Evolutionary conservation across 2,888 invertebrate genomes (phyloP).

Genomic region (Ptychoptera contaminata): DNA sequence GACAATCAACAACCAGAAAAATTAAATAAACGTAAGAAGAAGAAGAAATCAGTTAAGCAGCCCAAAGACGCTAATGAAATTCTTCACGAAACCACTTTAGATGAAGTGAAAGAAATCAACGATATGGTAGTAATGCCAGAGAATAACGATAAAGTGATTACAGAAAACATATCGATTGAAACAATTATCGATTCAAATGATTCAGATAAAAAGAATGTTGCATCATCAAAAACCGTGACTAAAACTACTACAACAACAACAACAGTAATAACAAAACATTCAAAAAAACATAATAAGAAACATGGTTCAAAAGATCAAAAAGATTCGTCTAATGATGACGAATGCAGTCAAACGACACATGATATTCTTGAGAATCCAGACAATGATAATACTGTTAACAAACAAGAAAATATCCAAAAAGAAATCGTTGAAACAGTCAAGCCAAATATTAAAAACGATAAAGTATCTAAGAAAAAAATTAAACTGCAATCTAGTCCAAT

Average conservation of each 20-base stretch:
- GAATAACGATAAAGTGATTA: neutral
- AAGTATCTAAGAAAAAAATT: too few relatives aligned
- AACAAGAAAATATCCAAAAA: too few relatives aligned
- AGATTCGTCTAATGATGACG: too few relatives aligned
- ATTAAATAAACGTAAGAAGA: too few relatives aligned
- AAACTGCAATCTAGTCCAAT: too few relatives aligned
- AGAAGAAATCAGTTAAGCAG: neutral
- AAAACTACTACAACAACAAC: slow-evolving; percentile 8
- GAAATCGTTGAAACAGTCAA: too few relatives aligned
- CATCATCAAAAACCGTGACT: slow-evolving; percentile 6
- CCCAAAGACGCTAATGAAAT: neutral
- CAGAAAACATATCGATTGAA: neutral
- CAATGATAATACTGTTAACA: too few relatives aligned
- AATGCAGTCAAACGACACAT: too few relatives aligned
- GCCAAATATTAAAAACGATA: too few relatives aligned
- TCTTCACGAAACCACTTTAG: neutral
- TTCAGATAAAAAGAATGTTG: neutral
- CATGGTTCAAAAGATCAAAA: too few relatives aligned
- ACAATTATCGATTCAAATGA: neutral
- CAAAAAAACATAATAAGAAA: slow-evolving; percentile 6
- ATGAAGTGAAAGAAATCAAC: neutral
- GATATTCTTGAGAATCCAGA: too few relatives aligned
- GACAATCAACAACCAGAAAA: too few relatives aligned
- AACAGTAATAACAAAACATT: slow-evolving; percentile 5
- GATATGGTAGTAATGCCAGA: neutral